Evolutionary conservation across 2,888 invertebrate genomes (phyloP).

Genomic region (Neoitamus cyanurus): DNA sequence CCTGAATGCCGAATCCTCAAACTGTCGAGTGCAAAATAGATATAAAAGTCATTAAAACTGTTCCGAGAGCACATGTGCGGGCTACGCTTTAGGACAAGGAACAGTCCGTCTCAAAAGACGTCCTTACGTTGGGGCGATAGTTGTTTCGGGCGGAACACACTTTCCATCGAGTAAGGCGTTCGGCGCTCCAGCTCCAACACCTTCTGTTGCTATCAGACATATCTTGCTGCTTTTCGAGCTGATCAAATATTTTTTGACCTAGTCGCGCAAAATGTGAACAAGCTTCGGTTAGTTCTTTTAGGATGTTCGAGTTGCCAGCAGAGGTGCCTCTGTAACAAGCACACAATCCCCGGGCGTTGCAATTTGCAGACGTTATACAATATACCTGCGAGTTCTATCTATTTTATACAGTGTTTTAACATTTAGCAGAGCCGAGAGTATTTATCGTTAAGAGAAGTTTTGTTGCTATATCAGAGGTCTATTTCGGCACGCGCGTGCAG

Average conservation of each 20-base stretch:
- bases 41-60: slow-evolving; percentile 31
- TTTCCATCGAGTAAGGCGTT: neutral
- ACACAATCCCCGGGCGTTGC: neutral
- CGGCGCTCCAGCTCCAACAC: neutral
- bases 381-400: neutral
- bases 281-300: neutral
- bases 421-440: neutral
- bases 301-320: neutral
- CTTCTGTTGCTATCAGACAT: neutral
- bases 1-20: slow-evolving; percentile 47
- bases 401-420: slow-evolving; percentile 39
- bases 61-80: slow-evolving; percentile 83
- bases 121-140: slow-evolving; percentile 96
- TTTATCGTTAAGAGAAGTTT: slow-evolving; percentile 18
- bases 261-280: neutral
- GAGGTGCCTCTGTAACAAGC: neutral
- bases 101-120: slow-evolving; percentile 97
- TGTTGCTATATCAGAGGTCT: slow-evolving; percentile 30
- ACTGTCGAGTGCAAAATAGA: slow-evolving; percentile 16
- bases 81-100: slow-evolving; percentile 94
- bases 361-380: neutral
- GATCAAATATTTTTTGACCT: neutral
- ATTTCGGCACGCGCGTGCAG: neutral
- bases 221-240: neutral
- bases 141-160: slow-evolving; percentile 67